Evolutionary conservation across 2,888 invertebrate genomes (phyloP), one percentile per base, ranked within the genome.

Genomic region (Epistrophella euchroma): DNA sequence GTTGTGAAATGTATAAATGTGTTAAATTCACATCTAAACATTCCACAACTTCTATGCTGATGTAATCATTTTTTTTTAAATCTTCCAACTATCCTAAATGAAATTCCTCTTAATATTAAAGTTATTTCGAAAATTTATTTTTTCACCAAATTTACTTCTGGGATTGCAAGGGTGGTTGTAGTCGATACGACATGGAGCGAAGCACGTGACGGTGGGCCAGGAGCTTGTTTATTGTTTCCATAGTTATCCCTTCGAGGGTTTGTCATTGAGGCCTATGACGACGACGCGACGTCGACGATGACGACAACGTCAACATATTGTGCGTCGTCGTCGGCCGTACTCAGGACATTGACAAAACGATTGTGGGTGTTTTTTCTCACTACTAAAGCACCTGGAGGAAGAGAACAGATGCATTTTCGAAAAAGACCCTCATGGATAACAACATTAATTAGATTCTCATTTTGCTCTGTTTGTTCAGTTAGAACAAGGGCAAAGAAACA

Each of bases 151-250:
- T 72, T 32, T 80, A 74, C 72, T 74, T 43, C 28, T 32, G 17
- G 19, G 13, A 47, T 35, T 11, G 11, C 2, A 0, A 4, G 32
- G 37, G 22, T 13, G 22, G 22, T 28, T 32, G 22, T 15, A 37
- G 0, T 40, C 22, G 15, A 40, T 15, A 22, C 22, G 60, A 60
- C 4, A 19, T n/a, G n/a, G n/a, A n/a, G n/a, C n/a, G n/a, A n/a
- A n/a, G n/a, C n/a, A 10, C 17, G 9, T 10, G 3, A 56, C 17
- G 19, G 50, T 19, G 11, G 17, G 35, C 60, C 45, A 77, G 43
- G 47, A 74, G 78, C 35, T 74, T 79, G 84, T 84, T 79, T 84
- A 71, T 79, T 79, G 79, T 79, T 79, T 64, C 84, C 74, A 84
- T 75, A 64, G 64, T 50, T 58, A 84, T 52, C 32, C 56, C 55